A percentile compares a stretch with the other conserved stretches of the same genome.
Evolutionary conservation across 2,113 vertebrate genomes (phyloP).

Genomic region (Toxostoma redivivum): DNA sequence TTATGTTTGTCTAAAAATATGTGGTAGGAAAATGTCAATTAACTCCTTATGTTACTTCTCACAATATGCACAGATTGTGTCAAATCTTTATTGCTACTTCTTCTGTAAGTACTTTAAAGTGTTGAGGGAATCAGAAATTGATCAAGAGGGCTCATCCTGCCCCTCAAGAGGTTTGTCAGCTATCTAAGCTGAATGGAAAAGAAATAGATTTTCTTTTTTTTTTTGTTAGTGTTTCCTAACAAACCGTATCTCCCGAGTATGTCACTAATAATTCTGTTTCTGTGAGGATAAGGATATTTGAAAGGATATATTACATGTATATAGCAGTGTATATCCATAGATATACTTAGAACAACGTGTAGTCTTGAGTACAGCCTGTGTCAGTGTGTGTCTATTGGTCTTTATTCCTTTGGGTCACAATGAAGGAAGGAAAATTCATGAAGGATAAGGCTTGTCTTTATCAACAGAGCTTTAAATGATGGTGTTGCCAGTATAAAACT

Average conservation of each 20-base stretch:
- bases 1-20: constrained; percentile 22
- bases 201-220: not conserved
- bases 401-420: not conserved
- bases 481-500: not conserved
- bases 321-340: not conserved
- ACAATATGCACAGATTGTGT: not conserved
- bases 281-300: not conserved
- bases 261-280: not conserved
- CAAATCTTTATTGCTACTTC: not conserved
- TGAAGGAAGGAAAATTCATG: not conserved
- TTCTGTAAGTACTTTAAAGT: not conserved
- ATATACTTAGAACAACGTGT: not conserved
- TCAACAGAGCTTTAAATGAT: not conserved
- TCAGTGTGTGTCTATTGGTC: rapidly evolving
- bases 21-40: constrained; percentile 7
- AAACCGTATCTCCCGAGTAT: not conserved
- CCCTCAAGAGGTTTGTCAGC: not conserved
- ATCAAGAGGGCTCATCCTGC: not conserved
- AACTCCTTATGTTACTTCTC: constrained; percentile 21
- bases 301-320: not conserved
- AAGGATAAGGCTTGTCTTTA: not conserved
- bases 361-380: not conserved
- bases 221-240: not conserved
- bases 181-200: not conserved
- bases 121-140: not conserved